Conservation (phyloP, 2,888 invertebrate species). For the Allacma fusca region DNA sequence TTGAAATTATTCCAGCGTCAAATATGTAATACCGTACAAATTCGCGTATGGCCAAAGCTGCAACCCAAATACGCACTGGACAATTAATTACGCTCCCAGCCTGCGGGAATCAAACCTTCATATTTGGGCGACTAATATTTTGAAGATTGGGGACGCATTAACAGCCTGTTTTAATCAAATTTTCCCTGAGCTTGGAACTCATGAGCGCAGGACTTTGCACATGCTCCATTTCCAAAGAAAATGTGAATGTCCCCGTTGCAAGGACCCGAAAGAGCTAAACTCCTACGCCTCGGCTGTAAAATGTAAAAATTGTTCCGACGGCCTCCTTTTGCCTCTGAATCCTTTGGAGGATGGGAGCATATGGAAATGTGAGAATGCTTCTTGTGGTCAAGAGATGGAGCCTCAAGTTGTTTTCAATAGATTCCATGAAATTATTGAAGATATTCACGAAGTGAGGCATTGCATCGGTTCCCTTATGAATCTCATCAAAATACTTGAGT, state of each 20-base stretch:
- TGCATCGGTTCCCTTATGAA: constrained; percentile 13
- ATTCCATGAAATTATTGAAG: constrained; percentile 12
- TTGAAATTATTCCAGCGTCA: background rate
- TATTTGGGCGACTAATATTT: background rate
- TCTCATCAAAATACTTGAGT: constrained; percentile 1
- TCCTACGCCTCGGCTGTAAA: constrained; percentile 6
- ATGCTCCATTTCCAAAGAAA: background rate
- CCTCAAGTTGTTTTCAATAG: background rate
- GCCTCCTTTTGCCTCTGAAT: constrained; percentile 1
- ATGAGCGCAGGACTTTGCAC: background rate
- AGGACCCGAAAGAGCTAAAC: constrained; percentile 17
- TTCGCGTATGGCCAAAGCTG: constrained; percentile 18
- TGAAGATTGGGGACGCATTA: constrained; percentile 17
- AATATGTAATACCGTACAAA: constrained; percentile 22
- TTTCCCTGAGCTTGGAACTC: constrained; percentile 18
- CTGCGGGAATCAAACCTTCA: constrained; percentile 20
- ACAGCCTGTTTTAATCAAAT: constrained; percentile 22
- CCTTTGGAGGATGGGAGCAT: constrained; percentile 4
- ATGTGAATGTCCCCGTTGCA: constrained; percentile 29
- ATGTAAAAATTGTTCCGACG: background rate
- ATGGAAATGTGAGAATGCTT: constrained; percentile 15
- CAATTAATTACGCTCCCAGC: constrained; percentile 14
- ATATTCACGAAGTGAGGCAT: background rate
- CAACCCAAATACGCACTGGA: constrained; percentile 25
- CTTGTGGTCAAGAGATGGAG: background rate